A percentile compares a stretch with the other conserved stretches of the same genome.
Evolutionary conservation across 2,888 invertebrate genomes (phyloP).

Genomic region (Leptopilina myrica): DNA sequence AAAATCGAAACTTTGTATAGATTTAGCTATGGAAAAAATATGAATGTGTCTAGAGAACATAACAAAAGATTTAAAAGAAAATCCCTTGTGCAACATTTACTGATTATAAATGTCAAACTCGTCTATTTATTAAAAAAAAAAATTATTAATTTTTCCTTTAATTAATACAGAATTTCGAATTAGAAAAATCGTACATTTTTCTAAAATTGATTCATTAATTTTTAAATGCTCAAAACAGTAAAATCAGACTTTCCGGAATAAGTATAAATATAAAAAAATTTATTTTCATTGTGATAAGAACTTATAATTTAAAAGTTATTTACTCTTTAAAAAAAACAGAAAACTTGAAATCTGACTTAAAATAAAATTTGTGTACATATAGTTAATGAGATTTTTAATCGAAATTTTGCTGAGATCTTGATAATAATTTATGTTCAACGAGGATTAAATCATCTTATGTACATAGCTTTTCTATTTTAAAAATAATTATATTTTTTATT

Average conservation of each 20-base stretch:
- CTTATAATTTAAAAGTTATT: neutral
- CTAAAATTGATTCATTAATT: no score
- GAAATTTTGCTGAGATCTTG: conserved; percentile 21
- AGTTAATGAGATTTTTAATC: neutral
- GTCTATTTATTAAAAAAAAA: neutral
- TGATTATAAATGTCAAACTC: neutral
- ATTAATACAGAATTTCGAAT: no score
- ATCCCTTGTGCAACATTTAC: neutral
- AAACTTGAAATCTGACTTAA: neutral
- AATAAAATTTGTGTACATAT: neutral
- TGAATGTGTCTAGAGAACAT: neutral
- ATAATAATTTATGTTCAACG: neutral
- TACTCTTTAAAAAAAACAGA: neutral
- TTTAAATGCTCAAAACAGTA: no score
- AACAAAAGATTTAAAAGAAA: neutral
- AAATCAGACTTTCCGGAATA: no score
- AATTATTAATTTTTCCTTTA: no score
- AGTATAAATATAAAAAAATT: no score
- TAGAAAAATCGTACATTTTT: no score
- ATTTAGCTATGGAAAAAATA: neutral
- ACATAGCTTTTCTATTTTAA: neutral
- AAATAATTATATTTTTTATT: no score
- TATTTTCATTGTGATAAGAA: no score
- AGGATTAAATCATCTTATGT: neutral
- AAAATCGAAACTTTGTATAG: conserved; percentile 14